Evolutionary conservation across 2,113 vertebrate species (phyloP).

Genomic region (Symphodus melops): DNA sequence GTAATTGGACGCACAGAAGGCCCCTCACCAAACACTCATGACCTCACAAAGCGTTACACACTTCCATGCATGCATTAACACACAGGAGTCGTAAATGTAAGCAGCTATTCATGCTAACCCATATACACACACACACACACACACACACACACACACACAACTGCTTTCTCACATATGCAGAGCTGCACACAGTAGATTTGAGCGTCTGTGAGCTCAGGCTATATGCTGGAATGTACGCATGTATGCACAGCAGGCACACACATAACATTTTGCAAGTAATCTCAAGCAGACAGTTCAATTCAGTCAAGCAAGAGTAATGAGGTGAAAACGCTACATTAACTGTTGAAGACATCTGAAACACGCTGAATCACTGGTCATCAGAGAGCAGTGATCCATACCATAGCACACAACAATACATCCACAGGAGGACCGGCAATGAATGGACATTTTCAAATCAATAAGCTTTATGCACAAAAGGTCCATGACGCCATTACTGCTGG

Average conservation of each 20-base stretch:
- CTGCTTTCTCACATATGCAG: neutral
- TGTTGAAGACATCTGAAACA: conserved; percentile 36
- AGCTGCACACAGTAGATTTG: neutral
- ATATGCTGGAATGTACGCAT: conserved; percentile 1
- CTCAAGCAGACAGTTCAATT: conserved; percentile 13
- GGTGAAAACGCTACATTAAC: conserved; percentile 37
- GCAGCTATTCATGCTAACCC: neutral
- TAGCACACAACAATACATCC: neutral
- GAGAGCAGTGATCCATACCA: conserved; percentile 32
- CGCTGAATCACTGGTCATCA: conserved; percentile 8
- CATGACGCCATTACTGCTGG: neutral
- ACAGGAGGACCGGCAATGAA: conserved; percentile 4
- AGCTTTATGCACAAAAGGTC: neutral
- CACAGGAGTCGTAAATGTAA: conserved; percentile 14
- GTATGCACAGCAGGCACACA: conserved; percentile 11
- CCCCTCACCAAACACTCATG: conserved; percentile 17
- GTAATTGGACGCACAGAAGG: conserved; percentile 9
- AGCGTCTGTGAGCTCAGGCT: neutral
- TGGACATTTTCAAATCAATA: conserved; percentile 12
- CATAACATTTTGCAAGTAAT: conserved; percentile 1
- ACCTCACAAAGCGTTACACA: conserved; percentile 22
- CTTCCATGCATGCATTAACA: conserved; percentile 38
- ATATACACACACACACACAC: conserved; percentile 1
- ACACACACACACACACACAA: neutral
- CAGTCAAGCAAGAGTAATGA: conserved; percentile 31